A percentile compares a stretch with the other conserved stretches of the same genome.
These are phyloP conservation scores for Autographa gamma DNA, from an alignment of 2,888 invertebrate genomes.

Conservation along the genomic window DNA sequence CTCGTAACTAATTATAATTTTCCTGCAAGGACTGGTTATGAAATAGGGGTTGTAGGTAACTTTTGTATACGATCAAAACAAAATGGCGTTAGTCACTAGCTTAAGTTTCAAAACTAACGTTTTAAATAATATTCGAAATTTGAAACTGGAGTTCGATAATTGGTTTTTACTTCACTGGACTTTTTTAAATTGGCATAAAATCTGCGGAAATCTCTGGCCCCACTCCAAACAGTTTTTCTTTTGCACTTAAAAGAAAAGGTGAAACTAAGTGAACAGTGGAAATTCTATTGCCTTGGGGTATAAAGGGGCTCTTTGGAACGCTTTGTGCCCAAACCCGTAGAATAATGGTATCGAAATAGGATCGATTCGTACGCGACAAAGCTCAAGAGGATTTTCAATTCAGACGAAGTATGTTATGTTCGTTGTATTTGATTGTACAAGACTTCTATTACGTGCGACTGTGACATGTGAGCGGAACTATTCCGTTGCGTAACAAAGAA, in stretches of 20 bases:
- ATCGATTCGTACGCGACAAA: slow-evolving; percentile 54
- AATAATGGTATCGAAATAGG: slow-evolving; percentile 58
- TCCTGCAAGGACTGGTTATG: not conserved
- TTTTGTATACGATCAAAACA: slow-evolving; percentile 11
- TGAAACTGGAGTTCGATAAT: slow-evolving; percentile 45
- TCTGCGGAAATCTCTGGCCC: slow-evolving; percentile 53
- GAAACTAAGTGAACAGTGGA: slow-evolving; percentile 57
- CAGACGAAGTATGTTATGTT: slow-evolving; percentile 43
- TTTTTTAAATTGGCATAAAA: slow-evolving; percentile 58
- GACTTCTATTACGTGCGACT: slow-evolving; percentile 2
- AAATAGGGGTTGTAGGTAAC: not conserved
- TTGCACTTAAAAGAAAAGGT: slow-evolving; percentile 72
- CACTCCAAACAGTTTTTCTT: slow-evolving; percentile 61
- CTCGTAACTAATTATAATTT: slow-evolving; percentile 18
- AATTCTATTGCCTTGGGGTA: slow-evolving; percentile 65
- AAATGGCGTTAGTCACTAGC: slow-evolving; percentile 17
- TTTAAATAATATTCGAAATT: slow-evolving; percentile 34
- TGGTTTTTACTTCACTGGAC: slow-evolving; percentile 43
- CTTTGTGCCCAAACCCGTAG: slow-evolving; percentile 57
- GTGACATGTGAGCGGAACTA: slow-evolving; percentile 8
- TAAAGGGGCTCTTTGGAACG: slow-evolving; percentile 55
- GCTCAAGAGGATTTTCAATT: slow-evolving; percentile 49
- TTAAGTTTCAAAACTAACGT: slow-evolving; percentile 13
- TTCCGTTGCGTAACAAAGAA: not conserved
- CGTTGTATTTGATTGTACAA: slow-evolving; percentile 32